These are phyloP conservation scores for Pipistrellus pygmaeus DNA, from an alignment of 2,797 vertebrate species.

Conservation along the genomic window DNA sequence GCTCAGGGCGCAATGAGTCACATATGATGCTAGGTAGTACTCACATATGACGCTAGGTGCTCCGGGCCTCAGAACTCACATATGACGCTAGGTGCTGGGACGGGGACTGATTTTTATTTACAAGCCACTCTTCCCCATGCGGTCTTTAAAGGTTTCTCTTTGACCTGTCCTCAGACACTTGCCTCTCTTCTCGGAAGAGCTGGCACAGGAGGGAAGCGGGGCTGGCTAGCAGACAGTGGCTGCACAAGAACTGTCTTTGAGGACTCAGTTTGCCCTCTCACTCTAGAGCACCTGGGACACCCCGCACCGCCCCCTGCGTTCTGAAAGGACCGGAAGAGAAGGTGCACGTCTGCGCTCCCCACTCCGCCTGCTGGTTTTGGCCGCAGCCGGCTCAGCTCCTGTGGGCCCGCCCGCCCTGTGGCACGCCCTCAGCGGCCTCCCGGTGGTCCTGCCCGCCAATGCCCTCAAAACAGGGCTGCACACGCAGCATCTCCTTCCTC, in stretches of 20 bases:
- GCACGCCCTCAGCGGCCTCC: neutral
- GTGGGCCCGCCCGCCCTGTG: too few relatives aligned
- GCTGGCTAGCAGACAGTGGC: neutral
- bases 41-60: rapidly evolving
- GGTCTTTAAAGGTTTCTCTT: neutral
- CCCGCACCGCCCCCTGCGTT: neutral
- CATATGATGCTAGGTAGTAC: neutral
- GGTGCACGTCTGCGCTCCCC: neutral
- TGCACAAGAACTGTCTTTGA: neutral
- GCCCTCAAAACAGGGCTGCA: rapidly evolving
- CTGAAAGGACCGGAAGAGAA: neutral
- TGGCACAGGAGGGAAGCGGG: neutral
- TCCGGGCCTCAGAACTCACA: too few relatives aligned
- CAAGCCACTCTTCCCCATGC: neutral
- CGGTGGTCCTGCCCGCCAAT: rapidly evolving
- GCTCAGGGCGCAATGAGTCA: too few relatives aligned
- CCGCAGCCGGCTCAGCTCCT: neutral
- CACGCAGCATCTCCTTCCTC: neutral
- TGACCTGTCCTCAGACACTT: neutral
- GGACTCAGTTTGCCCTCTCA: neutral
- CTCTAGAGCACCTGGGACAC: neutral
- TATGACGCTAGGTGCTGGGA: too few relatives aligned
- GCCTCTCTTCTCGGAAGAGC: neutral
- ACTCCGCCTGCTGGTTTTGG: neutral
- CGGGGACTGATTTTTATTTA: neutral